These are phyloP conservation scores for Hylaeus anthracinus DNA, from an alignment of 1,140 invertebrate genomes.

Conservation along the genomic window DNA sequence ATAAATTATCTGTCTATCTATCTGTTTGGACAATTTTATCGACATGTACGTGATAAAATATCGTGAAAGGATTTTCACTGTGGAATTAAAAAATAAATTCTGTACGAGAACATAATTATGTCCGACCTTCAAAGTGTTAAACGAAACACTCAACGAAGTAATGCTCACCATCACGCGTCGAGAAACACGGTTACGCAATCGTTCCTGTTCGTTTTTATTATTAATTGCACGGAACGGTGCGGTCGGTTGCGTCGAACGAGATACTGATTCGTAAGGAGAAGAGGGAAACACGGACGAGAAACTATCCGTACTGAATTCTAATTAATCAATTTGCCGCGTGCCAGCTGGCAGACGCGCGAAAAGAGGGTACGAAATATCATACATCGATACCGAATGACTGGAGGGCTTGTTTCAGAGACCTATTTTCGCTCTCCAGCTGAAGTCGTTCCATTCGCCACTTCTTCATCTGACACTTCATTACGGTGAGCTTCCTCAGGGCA, in stretches of 20 bases:
- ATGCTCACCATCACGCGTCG: no score
- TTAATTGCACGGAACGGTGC: neutral
- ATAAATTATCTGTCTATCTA: no score
- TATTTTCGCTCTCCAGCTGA: slow-evolving; percentile 71
- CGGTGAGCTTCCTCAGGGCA: slow-evolving; percentile 69
- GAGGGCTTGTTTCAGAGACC: slow-evolving; percentile 70
- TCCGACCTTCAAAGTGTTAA: no score
- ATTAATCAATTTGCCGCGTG: slow-evolving; percentile 36
- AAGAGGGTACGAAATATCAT: slow-evolving; percentile 24
- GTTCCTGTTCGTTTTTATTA: neutral
- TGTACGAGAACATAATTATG: no score
- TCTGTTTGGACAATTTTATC: no score
- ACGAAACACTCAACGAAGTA: no score
- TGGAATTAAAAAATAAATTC: no score
- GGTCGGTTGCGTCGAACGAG: neutral
- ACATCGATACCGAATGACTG: slow-evolving; percentile 67
- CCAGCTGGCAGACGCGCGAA: neutral
- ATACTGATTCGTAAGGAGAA: neutral
- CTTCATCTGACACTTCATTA: slow-evolving; percentile 76
- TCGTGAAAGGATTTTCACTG: no score
- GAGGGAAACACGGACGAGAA: neutral
- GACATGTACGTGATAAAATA: no score
- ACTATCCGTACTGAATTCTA: slow-evolving; percentile 17
- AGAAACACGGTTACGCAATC: no score
- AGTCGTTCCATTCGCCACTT: slow-evolving; percentile 73